Base-by-base conservation (phyloP, 2,113 vertebrate genomes). In the Semicossyphus pulcher region DNA sequence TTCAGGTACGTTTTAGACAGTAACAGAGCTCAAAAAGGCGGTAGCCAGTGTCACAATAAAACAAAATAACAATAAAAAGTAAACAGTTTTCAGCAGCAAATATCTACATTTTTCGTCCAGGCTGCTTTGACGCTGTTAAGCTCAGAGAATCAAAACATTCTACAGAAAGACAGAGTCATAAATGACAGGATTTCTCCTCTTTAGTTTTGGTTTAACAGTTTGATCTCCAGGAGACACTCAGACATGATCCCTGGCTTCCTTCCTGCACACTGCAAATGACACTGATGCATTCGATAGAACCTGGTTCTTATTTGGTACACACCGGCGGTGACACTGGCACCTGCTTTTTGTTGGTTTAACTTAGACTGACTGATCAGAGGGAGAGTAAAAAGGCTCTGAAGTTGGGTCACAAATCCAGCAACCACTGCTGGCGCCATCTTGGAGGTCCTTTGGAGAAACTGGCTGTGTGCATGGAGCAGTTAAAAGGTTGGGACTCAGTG, bases 11-110 rank as follows among this genome's bases (percentile, higher is more conserved):
- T 68, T 47, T 53, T 49, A 25, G 53, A 82, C 54, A 45, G 53
- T 79, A 85, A 89, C 70, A 65, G 67, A 86, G 84, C 75, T 80
- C 63, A 82, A 81, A 89, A 88, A 90, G 83, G 48, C 79, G 70
- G 75, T 68, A 84, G 90, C 88, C 92, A 88, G 87, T 89, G 90
- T 90, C 92, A 90, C 85, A 23, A 67, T 64, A 78, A 85, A 85
- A 68, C 67, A 83, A 69, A 84, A 75, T 15, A 80, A 81, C 82
- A 83, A 71, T 68, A 54, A 80, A 83, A 77, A 78, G 90, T 80
- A 86, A 87, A 88, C 80, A 80, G 78, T 85, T 82, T 85, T 87
- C 81, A 89, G 82, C 88, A 88, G 88, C 86, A 78, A 67, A 85
- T 62, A 66, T 84, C 73, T 83, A 57, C 59, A 72, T 67, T 37